Base-by-base conservation (phyloP, 2,113 vertebrate genomes). In the Heptranchias perlo region DNA sequence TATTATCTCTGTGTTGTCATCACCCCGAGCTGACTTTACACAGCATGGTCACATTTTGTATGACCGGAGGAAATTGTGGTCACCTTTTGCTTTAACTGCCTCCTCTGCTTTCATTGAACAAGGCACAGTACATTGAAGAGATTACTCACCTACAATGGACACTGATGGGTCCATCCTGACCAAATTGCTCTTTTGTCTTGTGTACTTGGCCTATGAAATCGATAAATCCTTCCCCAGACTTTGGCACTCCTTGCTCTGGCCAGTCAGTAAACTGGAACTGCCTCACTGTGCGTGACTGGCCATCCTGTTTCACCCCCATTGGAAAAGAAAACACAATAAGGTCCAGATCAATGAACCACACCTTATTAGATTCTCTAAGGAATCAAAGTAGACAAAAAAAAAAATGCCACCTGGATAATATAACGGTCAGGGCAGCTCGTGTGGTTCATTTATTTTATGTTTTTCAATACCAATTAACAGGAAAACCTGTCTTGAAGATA, bases 261-360 rank as follows among this genome's bases (percentile, higher is more conserved):
- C 99, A 99, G 97, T 99, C 99, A 62, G 99, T 99, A 98, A 99
- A 99, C 98, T 99, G 99, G 98, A 99, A 99, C 97, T 99, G 99
- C 96, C 99, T 98, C 96, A 99, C 99, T 96, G 99, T 99, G 97
- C 99, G 98, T 82, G 99, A 99, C 97, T 99, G 99, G 31, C 99
- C 99, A 62, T 99, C 99, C 99, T 99, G 97, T 78, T 78, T 96
- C 87, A 84, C 35, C 62, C 65, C 49, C 47, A 54, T 67, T 49
- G 54, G 35, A 92, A 93, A 82, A 96, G 96, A 14, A 96, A 97
- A 96, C 44, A 73, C 28, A 35, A 52, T 35, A 52, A 69, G 64
- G 64, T 31, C 47, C 52, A 3, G 31, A 91, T 58, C 87, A 58
- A 91, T 58, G 49, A 58, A 13, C 25, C 49, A 58, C 87, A 31